Conservation (phyloP, 2,888 invertebrate genomes). For the Cataglyphis albicans region DNA sequence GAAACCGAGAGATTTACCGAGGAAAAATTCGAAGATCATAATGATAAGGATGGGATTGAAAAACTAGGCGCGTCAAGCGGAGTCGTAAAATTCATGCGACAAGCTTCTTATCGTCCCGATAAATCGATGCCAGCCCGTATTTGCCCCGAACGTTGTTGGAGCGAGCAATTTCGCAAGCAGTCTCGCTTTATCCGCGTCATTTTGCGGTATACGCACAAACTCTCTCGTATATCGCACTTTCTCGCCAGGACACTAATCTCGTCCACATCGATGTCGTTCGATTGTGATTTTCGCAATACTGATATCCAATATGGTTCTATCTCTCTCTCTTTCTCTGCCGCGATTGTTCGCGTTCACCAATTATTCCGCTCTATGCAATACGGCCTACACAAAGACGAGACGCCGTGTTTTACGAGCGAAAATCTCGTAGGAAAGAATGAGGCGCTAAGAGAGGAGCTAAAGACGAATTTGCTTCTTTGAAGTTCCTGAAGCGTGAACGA, state of each 20-base stretch:
- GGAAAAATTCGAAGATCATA: constrained; percentile 5
- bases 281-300: constrained; percentile 37
- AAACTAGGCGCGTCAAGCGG: constrained; percentile 4
- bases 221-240: constrained; percentile 32
- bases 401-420: constrained; percentile 25
- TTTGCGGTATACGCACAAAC: constrained; percentile 14
- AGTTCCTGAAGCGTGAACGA: constrained; percentile 47
- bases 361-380: constrained; percentile 45
- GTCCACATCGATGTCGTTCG: constrained; percentile 10
- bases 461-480: constrained; percentile 54
- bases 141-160: constrained; percentile 1
- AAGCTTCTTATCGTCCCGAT: constrained; percentile 22
- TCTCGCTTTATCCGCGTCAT: constrained; percentile 23
- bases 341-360: constrained; percentile 39
- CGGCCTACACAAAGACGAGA: constrained; percentile 15
- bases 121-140: constrained; percentile 38
- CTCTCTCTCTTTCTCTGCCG: not conserved
- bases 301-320: not conserved
- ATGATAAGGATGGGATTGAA: constrained; percentile 34
- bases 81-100: constrained; percentile 13
- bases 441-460: constrained; percentile 15
- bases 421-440: constrained; percentile 17
- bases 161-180: constrained; percentile 11
- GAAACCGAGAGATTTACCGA: constrained; percentile 23
- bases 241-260: constrained; percentile 38